A percentile compares a stretch with the other conserved stretches of the same genome.
These are phyloP conservation scores for Solen grandis DNA, from an alignment of 1,140 invertebrate genomes.

Conservation along the genomic window DNA sequence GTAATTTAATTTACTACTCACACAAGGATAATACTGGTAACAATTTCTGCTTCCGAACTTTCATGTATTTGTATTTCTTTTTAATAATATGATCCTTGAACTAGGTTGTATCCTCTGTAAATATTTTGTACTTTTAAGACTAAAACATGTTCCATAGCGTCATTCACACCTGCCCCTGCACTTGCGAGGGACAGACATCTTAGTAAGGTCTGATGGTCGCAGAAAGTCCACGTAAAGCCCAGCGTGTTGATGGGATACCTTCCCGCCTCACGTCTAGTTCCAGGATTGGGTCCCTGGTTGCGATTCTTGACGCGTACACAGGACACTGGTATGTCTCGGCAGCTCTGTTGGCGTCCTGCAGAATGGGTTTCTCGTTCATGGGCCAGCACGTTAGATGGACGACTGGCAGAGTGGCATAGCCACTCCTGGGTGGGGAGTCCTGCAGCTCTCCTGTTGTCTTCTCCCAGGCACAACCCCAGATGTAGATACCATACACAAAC, in stretches of 20 bases:
- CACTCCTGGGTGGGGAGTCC: slow-evolving; percentile 75
- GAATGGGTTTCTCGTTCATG: slow-evolving; percentile 74
- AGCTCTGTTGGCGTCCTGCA: slow-evolving; percentile 70
- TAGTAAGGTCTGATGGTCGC: slow-evolving; percentile 79
- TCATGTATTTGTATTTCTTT: too few species aligned
- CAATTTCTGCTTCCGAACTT: too few species aligned
- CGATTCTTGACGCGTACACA: slow-evolving; percentile 75
- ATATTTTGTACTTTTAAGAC: too few species aligned
- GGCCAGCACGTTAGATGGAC: slow-evolving; percentile 80
- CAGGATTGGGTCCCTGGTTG: slow-evolving; percentile 73
- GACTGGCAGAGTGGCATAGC: slow-evolving; percentile 77
- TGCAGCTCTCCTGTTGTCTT: slow-evolving; percentile 80
- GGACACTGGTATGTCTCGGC: slow-evolving; percentile 78
- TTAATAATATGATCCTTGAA: too few species aligned
- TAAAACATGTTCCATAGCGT: too few species aligned
- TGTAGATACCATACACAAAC: slow-evolving; percentile 80
- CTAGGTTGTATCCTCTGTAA: too few species aligned
- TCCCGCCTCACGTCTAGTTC: slow-evolving; percentile 79
- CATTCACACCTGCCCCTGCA: too few species aligned
- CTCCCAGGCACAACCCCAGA: slow-evolving; percentile 81
- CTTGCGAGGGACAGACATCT: not conserved
- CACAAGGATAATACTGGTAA: too few species aligned
- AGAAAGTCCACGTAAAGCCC: slow-evolving; percentile 79
- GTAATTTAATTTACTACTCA: too few species aligned
- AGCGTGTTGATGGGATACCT: slow-evolving; percentile 75